phyloP scores from a whole-genome alignment of 2,888 invertebrate species.

The Eupithecia subfuscata region DNA sequence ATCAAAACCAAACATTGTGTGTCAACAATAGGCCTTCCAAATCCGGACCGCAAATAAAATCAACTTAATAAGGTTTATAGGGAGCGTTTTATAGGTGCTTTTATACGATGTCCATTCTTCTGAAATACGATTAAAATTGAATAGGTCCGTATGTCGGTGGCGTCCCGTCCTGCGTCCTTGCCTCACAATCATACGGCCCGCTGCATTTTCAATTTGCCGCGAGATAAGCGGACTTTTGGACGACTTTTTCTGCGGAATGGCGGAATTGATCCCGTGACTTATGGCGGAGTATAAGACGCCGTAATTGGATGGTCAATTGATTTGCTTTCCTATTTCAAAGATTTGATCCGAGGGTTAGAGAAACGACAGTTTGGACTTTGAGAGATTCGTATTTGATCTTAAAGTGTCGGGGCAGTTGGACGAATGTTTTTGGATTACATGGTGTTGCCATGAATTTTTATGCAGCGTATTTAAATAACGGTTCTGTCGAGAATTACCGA shows the following conservation, averaged over 20 bases:
- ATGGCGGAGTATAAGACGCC: conserved; percentile 70
- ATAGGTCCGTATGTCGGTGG: conserved; percentile 82
- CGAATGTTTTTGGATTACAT: conserved; percentile 38
- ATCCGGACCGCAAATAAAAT: conserved; percentile 81
- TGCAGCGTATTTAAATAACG: conserved; percentile 34
- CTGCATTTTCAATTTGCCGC: conserved; percentile 83
- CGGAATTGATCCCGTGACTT: conserved; percentile 83
- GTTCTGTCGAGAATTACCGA: conserved; percentile 21
- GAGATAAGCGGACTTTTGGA: conserved; percentile 82
- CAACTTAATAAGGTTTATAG: conserved; percentile 77
- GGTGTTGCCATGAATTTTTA: conserved; percentile 37
- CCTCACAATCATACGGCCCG: conserved; percentile 82
- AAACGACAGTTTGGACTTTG: conserved; percentile 18
- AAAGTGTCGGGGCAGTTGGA: conserved; percentile 37
- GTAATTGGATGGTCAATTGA: conserved; percentile 78
- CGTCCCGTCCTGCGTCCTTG: conserved; percentile 65
- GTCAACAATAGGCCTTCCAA: conserved; percentile 72
- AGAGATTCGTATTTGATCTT: conserved; percentile 24
- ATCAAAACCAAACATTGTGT: conserved; percentile 78
- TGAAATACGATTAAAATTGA: conserved; percentile 84
- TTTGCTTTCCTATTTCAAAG: conserved; percentile 67
- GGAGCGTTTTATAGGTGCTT: conserved; percentile 75
- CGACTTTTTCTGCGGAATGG: conserved; percentile 80
- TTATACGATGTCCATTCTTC: conserved; percentile 82
- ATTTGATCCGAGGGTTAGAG: conserved; percentile 39